Evolutionary conservation across 2,888 invertebrate species (phyloP).

Genomic region (Arrhopalites spinosus): DNA sequence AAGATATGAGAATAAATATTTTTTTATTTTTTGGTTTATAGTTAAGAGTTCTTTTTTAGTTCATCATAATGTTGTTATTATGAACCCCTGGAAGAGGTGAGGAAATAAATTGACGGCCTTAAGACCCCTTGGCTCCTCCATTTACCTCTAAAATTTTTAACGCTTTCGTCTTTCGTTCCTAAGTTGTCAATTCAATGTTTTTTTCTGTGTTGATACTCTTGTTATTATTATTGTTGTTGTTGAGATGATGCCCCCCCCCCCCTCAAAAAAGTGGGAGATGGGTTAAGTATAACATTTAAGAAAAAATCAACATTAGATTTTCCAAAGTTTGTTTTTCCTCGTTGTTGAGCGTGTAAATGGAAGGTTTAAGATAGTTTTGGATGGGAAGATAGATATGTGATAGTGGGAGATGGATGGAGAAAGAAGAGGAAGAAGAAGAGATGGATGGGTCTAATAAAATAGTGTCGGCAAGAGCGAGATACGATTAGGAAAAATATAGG

Average conservation of each 20-base stretch:
- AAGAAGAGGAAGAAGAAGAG: conserved; percentile 17
- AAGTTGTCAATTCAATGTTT: background rate
- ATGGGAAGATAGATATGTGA: background rate
- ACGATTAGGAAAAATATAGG: conserved; percentile 43
- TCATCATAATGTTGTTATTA: background rate
- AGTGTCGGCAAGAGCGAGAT: conserved; percentile 38
- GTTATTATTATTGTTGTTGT: too few species aligned
- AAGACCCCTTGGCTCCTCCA: background rate
- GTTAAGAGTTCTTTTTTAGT: too few species aligned
- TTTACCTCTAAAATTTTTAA: too few species aligned
- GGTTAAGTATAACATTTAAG: conserved; percentile 22
- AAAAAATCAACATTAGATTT: conserved; percentile 30
- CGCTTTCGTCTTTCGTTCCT: background rate
- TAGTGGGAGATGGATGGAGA: conserved; percentile 7
- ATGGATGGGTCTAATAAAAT: conserved; percentile 43
- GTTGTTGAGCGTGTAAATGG: conserved; percentile 8
- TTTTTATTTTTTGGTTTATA: background rate
- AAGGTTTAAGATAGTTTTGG: conserved; percentile 4
- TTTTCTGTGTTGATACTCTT: background rate
- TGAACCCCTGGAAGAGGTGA: background rate
- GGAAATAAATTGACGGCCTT: background rate
- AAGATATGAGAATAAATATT: background rate
- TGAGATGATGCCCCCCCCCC: too few species aligned
- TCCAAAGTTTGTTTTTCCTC: conserved; percentile 34
- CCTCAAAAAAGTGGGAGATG: background rate